Conservation (phyloP, 2,888 invertebrate species). For the Leptinotarsa haldemani region DNA sequence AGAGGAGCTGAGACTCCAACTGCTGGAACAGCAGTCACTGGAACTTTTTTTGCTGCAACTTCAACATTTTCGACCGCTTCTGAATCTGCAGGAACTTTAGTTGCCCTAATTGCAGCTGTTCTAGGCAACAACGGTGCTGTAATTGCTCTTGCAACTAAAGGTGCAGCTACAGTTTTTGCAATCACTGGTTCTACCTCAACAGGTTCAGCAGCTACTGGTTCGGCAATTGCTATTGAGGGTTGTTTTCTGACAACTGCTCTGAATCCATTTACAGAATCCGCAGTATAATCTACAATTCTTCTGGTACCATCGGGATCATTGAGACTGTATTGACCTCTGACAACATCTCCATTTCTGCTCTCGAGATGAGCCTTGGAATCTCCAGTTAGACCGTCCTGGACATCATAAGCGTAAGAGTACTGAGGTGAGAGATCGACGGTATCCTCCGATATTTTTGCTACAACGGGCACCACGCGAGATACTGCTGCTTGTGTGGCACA, state of each 20-base stretch:
- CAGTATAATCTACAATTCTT: conserved; percentile 74
- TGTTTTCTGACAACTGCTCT: conserved; percentile 76
- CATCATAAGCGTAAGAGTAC: conserved; percentile 77
- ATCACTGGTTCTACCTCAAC: conserved; percentile 17
- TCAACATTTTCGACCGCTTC: background rate
- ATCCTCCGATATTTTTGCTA: conserved; percentile 63
- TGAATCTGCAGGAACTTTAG: background rate
- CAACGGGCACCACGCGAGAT: conserved; percentile 58
- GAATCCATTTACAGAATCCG: conserved; percentile 75
- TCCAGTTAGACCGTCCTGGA: conserved; percentile 76
- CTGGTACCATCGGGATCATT: conserved; percentile 75
- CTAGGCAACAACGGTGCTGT: conserved; percentile 42
- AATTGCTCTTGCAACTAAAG: conserved; percentile 37
- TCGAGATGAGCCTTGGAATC: conserved; percentile 70
- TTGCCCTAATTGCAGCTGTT: conserved; percentile 8
- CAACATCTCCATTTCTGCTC: conserved; percentile 72
- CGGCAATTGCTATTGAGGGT: conserved; percentile 62
- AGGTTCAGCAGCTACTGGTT: conserved; percentile 28
- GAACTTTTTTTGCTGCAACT: conserved; percentile 46
- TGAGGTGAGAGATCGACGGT: conserved; percentile 73
- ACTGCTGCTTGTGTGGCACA: conserved; percentile 27
- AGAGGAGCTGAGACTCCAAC: conserved; percentile 51
- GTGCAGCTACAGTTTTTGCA: conserved; percentile 25
- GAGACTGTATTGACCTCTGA: conserved; percentile 74
- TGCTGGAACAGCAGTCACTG: conserved; percentile 64